Evolutionary conservation across 1,140 invertebrate species (phyloP).

Genomic region (Scaptomyza graminum): DNA sequence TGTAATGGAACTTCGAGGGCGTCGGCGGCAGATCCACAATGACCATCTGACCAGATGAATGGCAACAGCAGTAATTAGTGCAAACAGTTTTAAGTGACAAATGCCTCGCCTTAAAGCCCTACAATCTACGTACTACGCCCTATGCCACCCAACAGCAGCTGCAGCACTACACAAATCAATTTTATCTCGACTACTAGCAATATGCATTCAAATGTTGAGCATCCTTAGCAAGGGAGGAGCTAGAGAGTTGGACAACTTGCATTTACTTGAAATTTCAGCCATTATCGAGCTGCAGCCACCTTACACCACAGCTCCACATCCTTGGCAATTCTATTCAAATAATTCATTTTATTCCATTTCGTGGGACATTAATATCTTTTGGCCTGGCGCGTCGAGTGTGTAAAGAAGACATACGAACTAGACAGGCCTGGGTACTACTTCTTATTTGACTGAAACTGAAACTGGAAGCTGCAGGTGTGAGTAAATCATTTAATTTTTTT

Average conservation of each 20-base stretch:
- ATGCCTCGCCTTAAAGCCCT: not conserved
- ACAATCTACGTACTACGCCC: too few species aligned
- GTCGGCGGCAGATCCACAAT: slow-evolving; percentile 93
- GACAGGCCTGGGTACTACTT: slow-evolving; percentile 27
- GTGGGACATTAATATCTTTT: slow-evolving; percentile 80
- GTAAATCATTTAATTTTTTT: slow-evolving; percentile 71
- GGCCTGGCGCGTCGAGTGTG: slow-evolving; percentile 66
- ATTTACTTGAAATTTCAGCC: slow-evolving; percentile 75
- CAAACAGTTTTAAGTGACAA: slow-evolving; percentile 11
- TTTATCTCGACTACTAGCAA: slow-evolving; percentile 78
- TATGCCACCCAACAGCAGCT: not conserved
- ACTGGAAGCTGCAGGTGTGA: slow-evolving; percentile 59
- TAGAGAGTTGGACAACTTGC: slow-evolving; percentile 14
- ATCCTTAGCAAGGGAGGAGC: slow-evolving; percentile 11
- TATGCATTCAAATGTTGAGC: slow-evolving; percentile 66
- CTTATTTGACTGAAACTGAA: slow-evolving; percentile 3
- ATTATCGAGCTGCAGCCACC: slow-evolving; percentile 71
- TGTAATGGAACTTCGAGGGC: slow-evolving; percentile 96
- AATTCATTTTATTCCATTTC: slow-evolving; percentile 83
- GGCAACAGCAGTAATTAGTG: slow-evolving; percentile 58
- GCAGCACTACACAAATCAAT: slow-evolving; percentile 77
- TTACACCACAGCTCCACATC: slow-evolving; percentile 14
- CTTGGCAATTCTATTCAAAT: slow-evolving; percentile 79
- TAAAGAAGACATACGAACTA: slow-evolving; percentile 80
- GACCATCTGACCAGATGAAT: slow-evolving; percentile 85